Percentiles rank a stretch among this genome's conserved stretches.
Evolutionary conservation across 2,113 vertebrate genomes (phyloP).

Genomic region (Climacteris rufus): DNA sequence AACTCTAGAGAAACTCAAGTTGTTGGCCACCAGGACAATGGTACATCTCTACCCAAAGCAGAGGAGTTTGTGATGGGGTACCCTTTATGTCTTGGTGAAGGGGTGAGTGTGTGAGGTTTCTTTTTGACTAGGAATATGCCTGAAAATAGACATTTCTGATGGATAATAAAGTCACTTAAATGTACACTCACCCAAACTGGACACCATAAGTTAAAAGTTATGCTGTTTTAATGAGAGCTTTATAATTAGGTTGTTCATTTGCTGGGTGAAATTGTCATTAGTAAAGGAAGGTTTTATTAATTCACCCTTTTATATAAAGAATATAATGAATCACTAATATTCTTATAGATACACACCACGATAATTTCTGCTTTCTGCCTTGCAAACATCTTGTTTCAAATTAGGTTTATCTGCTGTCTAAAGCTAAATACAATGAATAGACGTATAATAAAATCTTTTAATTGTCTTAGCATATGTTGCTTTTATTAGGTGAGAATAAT

Average conservation of each 20-base stretch:
- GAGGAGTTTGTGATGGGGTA: not conserved
- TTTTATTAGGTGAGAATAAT: slow-evolving; percentile 99
- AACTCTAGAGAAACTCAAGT: not conserved
- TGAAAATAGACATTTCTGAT: not conserved
- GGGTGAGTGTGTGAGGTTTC: not conserved
- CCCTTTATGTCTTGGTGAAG: not conserved
- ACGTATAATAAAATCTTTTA: slow-evolving; percentile 98
- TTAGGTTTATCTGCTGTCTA: slow-evolving; percentile 44
- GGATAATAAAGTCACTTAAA: not conserved
- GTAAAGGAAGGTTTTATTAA: slow-evolving; percentile 39
- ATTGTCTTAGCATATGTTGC: slow-evolving; percentile 99
- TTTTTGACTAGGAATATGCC: not conserved
- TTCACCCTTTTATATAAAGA: slow-evolving; percentile 26
- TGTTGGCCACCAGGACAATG: not conserved
- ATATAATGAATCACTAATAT: slow-evolving; percentile 13
- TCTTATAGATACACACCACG: not conserved
- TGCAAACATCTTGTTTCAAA: slow-evolving; percentile 44
- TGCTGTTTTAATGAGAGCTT: slow-evolving; percentile 30
- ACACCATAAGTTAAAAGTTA: not conserved
- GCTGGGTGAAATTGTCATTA: slow-evolving; percentile 29
- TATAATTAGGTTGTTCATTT: slow-evolving; percentile 36
- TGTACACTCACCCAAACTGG: not conserved
- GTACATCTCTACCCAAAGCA: not conserved
- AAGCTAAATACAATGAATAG: slow-evolving; percentile 89
- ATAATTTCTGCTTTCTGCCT: slow-evolving; percentile 50